Percentiles rank a stretch among this genome's conserved stretches.
Evolutionary conservation across 2,113 vertebrate species (phyloP).

Genomic region (Macroglossus sobrinus): DNA sequence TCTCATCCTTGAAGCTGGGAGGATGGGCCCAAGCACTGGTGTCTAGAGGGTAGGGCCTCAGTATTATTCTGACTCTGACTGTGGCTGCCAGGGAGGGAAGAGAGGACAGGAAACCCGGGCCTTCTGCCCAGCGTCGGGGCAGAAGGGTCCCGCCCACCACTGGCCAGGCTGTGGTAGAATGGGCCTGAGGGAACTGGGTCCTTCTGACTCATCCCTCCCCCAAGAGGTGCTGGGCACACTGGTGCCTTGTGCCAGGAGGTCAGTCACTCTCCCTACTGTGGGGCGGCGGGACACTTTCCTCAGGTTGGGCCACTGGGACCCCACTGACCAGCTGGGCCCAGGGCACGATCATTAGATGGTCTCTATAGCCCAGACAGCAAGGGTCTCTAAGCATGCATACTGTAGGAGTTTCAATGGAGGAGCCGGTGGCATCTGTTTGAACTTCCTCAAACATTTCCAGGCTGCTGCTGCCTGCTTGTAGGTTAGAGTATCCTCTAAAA

Average conservation of each 20-base stretch:
- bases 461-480: not conserved
- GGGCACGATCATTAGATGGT: not conserved
- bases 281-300: not conserved
- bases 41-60: constrained; percentile 12
- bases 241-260: constrained; percentile 22
- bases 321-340: not conserved
- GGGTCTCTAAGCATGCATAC: not conserved
- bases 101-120: constrained; percentile 50
- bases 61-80: constrained; percentile 10
- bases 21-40: not conserved
- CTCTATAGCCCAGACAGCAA: not conserved
- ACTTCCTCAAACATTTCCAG: not conserved
- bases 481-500: not conserved
- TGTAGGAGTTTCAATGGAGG: not conserved
- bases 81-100: not conserved
- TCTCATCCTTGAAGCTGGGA: constrained; percentile 17
- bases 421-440: not conserved
- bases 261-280: not conserved
- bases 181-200: not conserved
- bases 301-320: rapidly evolving
- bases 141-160: constrained; percentile 6
- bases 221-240: not conserved
- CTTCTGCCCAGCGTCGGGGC: constrained; percentile 15
- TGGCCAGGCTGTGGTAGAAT: not conserved
- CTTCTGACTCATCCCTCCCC: constrained; percentile 66